phyloP scores from a whole-genome alignment of 1,140 invertebrate species.

The Apis laboriosa region DNA sequence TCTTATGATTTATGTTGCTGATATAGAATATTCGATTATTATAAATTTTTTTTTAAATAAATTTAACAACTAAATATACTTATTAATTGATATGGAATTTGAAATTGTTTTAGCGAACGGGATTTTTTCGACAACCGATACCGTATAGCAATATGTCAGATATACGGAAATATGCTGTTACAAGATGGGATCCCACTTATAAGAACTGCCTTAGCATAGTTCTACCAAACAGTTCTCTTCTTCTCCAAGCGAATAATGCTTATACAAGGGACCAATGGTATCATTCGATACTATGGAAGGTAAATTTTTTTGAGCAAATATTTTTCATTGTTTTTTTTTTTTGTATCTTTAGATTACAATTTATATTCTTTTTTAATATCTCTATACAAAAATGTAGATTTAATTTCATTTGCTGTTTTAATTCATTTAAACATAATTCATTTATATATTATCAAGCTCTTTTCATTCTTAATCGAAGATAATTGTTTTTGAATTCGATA shows the following conservation, averaged over 20 bases:
- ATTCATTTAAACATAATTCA: too few relatives aligned
- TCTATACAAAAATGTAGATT: too few relatives aligned
- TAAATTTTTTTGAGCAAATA: constrained; percentile 74
- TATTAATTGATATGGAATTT: background rate
- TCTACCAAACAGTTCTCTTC: constrained; percentile 88
- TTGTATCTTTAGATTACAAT: too few relatives aligned
- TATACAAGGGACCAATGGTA: constrained; percentile 93
- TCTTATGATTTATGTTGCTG: too few relatives aligned
- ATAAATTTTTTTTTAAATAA: too few relatives aligned
- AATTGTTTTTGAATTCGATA: too few relatives aligned
- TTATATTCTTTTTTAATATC: too few relatives aligned
- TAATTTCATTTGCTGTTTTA: too few relatives aligned
- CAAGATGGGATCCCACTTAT: constrained; percentile 90
- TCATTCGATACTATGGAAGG: constrained; percentile 92
- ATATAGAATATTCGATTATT: too few relatives aligned
- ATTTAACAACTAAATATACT: too few relatives aligned
- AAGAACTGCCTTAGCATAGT: constrained; percentile 91
- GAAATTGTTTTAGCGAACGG: constrained; percentile 87
- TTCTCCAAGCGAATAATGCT: constrained; percentile 90
- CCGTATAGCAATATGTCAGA: constrained; percentile 90
- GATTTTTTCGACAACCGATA: constrained; percentile 87
- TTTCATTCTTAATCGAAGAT: too few relatives aligned
- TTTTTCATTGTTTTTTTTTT: background rate
- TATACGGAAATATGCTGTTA: constrained; percentile 85
- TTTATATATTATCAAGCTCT: too few relatives aligned